A percentile compares a stretch with the other conserved stretches of the same genome.
phyloP scores from a whole-genome alignment of 2,797 vertebrate species.

The Enteromius afrohamiltoni region DNA sequence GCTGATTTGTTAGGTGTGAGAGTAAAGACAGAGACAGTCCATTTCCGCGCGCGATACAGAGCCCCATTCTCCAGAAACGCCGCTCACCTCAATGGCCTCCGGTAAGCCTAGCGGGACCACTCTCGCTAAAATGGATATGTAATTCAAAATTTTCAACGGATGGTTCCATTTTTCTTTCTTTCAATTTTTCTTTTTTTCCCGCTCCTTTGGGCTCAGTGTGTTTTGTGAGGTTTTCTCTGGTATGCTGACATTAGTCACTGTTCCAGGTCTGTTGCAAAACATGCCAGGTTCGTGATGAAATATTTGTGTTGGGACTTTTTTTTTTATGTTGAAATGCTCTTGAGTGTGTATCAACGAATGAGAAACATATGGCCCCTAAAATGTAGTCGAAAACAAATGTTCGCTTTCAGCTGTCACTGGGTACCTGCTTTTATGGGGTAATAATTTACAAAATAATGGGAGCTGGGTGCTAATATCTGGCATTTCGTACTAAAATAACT shows the following conservation, averaged over 20 bases:
- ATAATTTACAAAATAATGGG: conserved; percentile 69
- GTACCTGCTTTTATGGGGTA: conserved; percentile 68
- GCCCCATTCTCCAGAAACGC: conserved; percentile 29
- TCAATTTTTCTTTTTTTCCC: background rate
- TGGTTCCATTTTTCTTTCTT: conserved; percentile 53
- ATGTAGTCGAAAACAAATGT: conserved; percentile 67
- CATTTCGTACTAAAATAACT: conserved; percentile 66
- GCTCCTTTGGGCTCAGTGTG: conserved; percentile 48
- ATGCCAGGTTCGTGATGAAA: conserved; percentile 62
- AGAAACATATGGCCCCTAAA: conserved; percentile 78
- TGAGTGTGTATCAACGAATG: conserved; percentile 78
- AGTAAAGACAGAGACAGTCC: conserved; percentile 49
- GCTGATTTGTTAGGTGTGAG: conserved; percentile 69
- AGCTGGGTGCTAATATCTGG: conserved; percentile 69
- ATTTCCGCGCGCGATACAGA: conserved; percentile 50
- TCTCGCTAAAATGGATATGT: conserved; percentile 39
- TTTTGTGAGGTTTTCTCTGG: conserved; percentile 52
- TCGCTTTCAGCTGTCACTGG: conserved; percentile 67
- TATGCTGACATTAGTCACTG: conserved; percentile 59
- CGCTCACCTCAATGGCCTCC: conserved; percentile 27
- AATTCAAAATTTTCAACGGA: conserved; percentile 35
- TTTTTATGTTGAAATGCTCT: conserved; percentile 75
- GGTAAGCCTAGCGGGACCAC: conserved; percentile 27
- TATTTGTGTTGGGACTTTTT: conserved; percentile 61
- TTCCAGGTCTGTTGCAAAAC: conserved; percentile 54